Evolutionary conservation across 92 coral and sea anemone species (phyloP).

Genomic region (Phenganax stokvisi): DNA sequence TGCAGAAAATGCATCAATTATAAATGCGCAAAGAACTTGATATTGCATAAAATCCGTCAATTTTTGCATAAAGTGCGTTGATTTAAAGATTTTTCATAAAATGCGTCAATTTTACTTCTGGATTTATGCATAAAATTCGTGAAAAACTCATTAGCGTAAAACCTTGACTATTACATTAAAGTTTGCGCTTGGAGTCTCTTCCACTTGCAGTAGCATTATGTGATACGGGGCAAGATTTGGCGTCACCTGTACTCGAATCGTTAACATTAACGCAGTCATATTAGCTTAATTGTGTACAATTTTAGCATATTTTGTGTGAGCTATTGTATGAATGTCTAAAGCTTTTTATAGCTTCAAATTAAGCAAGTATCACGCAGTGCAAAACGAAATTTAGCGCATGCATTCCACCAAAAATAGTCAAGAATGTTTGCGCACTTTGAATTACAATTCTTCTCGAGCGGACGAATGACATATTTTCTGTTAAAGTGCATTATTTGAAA

Average conservation of each 20-base stretch:
- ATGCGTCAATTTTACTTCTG: neutral
- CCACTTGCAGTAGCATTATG: too few species aligned
- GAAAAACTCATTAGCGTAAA: too few species aligned
- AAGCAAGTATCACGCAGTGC: neutral
- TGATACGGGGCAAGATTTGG: neutral
- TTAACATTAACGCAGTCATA: neutral
- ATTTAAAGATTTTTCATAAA: neutral
- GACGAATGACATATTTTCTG: neutral
- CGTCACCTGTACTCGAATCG: neutral
- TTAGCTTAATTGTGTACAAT: neutral
- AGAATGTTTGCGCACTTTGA: neutral
- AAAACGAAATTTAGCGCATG: neutral
- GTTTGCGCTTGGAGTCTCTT: too few species aligned
- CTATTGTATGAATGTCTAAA: neutral
- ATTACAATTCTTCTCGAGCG: neutral
- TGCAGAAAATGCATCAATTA: too few species aligned
- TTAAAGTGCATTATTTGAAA: neutral
- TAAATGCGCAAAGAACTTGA: too few species aligned
- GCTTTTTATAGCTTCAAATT: constrained; percentile 5
- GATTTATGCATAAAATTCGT: neutral
- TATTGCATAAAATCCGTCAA: too few species aligned
- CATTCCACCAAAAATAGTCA: neutral
- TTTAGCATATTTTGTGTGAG: neutral
- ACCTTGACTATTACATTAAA: too few species aligned
- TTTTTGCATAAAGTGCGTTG: too few species aligned